These are phyloP conservation scores for Coenobita brevimanus DNA, from an alignment of 1,140 invertebrate species.

Conservation along the genomic window DNA sequence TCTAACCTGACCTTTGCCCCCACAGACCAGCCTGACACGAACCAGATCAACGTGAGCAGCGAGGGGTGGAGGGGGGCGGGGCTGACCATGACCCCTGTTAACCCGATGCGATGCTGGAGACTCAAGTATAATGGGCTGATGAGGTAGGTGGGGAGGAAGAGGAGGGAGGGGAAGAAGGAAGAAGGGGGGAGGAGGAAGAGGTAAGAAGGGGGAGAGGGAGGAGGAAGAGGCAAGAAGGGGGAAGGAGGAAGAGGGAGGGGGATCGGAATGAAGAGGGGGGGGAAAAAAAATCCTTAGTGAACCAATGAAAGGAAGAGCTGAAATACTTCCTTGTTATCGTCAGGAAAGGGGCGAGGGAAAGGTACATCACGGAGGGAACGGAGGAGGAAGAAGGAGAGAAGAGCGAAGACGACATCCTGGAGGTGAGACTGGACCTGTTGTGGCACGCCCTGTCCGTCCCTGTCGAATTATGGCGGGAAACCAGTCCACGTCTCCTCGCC, in stretches of 20 bases:
- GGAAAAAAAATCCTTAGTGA: background rate
- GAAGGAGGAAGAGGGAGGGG: background rate
- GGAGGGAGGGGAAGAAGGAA: background rate
- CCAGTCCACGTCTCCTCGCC: constrained; percentile 75
- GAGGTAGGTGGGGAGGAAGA: constrained; percentile 69
- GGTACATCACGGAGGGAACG: constrained; percentile 47
- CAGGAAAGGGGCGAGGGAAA: constrained; percentile 32
- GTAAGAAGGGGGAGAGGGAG: background rate
- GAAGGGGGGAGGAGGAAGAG: background rate
- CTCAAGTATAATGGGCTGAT: constrained; percentile 79
- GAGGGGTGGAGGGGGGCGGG: constrained; percentile 76
- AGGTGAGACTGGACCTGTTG: constrained; percentile 77
- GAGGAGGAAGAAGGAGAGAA: constrained; percentile 35
- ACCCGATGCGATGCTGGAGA: constrained; percentile 76
- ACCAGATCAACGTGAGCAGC: constrained; percentile 71
- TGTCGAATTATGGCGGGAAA: constrained; percentile 74
- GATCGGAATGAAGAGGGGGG: background rate
- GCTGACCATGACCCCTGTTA: constrained; percentile 77
- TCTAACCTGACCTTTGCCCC: constrained; percentile 13
- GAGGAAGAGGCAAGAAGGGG: constrained; percentile 71
- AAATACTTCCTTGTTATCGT: background rate
- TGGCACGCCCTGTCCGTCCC: constrained; percentile 74
- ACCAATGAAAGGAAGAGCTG: too few relatives aligned
- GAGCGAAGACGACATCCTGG: constrained; percentile 51
- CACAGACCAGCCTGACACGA: constrained; percentile 74